Evolutionary conservation across 2,888 invertebrate species (phyloP), one percentile per base, ranked within the genome.

Genomic region (Drosophila stalkeri): DNA sequence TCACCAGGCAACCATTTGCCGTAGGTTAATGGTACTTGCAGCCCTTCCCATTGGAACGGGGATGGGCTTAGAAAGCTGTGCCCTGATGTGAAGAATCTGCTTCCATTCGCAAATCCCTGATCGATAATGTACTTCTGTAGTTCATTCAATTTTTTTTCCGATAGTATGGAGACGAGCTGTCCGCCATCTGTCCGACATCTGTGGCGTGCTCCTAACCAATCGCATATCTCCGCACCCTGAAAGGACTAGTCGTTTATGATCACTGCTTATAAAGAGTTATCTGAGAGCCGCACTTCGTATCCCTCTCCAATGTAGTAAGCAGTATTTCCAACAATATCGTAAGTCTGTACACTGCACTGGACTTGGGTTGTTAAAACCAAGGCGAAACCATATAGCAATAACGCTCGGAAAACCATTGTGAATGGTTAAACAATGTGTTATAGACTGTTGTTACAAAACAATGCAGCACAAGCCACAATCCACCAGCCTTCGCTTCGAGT

Each of bases 51-150:
- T 8, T 35, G 46, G 31, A 18, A 86, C 2, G 66, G 64, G 31
- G 35, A 14, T 0, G 35, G 12, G 7, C 51, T 60, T 3, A 47
- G 0, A 18, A 59, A 81, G 33, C 62, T 86, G 23, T 77, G 47
- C 0, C 65, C 82, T 1, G 82, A 84, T 5, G 82, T 83, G 12
- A 71, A 16, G 16, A 83, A 86, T 1, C 56, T 63, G 20, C 57
- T 79, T 1, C 85, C 85, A 51, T 86, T 75, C 8, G 31, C 11
- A 49, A 61, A 84, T 0, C 70, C 75, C 16, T 33, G 51, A 0
- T 51, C 12, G 0, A 57, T 3, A 14, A 86, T 43, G 54, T 72
- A 77, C 1, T 35, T 8, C 20, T 75, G 66, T 7, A 86, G 23
- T 0, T 41, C 18, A 0, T 2, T 8, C 49, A 86, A 18, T 20